These are phyloP conservation scores for Myotis yumanensis DNA, from an alignment of 2,113 vertebrate species.

Conservation along the genomic window DNA sequence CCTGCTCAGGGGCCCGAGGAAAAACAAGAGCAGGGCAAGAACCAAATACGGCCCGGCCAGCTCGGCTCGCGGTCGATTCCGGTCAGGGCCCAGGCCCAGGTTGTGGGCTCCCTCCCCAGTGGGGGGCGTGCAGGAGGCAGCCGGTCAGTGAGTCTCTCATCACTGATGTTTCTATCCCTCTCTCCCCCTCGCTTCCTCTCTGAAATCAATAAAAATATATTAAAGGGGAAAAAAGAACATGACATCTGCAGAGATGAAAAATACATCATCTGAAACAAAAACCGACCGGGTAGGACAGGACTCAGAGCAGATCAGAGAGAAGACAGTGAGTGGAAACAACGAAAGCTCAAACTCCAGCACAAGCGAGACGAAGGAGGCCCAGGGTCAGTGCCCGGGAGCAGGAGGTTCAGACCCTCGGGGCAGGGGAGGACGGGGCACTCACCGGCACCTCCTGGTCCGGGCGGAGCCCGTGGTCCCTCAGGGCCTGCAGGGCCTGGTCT, in stretches of 20 bases:
- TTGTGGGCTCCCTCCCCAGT: too few species aligned
- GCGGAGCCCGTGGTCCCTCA: background rate
- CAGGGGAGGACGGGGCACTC: background rate
- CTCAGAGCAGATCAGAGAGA: background rate
- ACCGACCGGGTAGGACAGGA: too few species aligned
- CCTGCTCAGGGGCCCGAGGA: background rate
- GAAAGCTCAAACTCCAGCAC: background rate
- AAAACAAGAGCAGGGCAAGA: background rate
- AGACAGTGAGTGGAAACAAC: accelerated
- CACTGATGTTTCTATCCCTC: too few species aligned
- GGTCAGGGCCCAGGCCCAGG: too few species aligned
- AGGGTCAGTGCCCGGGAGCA: background rate
- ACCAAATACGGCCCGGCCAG: too few species aligned
- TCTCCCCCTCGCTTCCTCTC: too few species aligned
- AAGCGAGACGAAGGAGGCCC: background rate
- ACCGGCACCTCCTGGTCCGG: constrained; percentile 48
- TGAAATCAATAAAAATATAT: too few species aligned
- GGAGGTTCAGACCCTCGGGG: background rate
- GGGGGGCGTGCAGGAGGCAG: too few species aligned
- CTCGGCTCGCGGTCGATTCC: too few species aligned
- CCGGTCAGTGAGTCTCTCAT: too few species aligned
- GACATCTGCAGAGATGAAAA: background rate
- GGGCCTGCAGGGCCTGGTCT: constrained; percentile 78
- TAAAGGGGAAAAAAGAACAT: too few species aligned
- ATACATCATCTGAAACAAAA: background rate